Percentiles rank a stretch among this genome's conserved stretches.
Conservation (phyloP, 2,113 vertebrate species). For the Oenanthe oenanthe region DNA sequence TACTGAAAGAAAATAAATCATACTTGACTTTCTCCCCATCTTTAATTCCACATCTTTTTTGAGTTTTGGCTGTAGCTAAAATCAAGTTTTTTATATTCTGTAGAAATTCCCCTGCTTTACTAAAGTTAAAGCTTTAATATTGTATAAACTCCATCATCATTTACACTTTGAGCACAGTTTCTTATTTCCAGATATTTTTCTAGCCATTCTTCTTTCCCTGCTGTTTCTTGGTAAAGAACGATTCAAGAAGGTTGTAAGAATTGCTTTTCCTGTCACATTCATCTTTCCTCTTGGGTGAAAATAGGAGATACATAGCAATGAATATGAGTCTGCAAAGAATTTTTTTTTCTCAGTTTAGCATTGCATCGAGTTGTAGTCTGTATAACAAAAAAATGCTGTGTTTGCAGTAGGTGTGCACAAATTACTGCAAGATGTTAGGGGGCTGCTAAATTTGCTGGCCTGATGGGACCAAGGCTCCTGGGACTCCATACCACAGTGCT, state of each 20-base stretch:
- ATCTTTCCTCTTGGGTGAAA: not conserved
- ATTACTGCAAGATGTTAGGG: not conserved
- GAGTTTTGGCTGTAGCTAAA: not conserved
- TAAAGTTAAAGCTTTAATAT: not conserved
- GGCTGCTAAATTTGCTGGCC: not conserved
- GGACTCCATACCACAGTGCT: not conserved
- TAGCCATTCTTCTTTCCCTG: not conserved
- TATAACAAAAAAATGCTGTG: not conserved
- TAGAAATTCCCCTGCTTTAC: not conserved
- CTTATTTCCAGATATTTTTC: not conserved
- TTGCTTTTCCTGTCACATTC: not conserved
- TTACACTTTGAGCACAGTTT: not conserved
- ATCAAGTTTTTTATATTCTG: not conserved
- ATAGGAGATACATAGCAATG: not conserved
- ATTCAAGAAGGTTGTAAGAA: not conserved
- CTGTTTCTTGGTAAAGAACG: not conserved
- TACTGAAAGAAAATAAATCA: not conserved
- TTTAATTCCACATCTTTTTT: not conserved
- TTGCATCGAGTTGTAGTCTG: fast-evolving
- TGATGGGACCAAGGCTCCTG: not conserved
- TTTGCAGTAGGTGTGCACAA: not conserved
- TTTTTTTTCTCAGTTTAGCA: not conserved
- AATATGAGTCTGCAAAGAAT: not conserved
- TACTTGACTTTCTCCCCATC: not conserved
- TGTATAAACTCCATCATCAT: not conserved